Conservation (phyloP, 2,113 vertebrate species). For the Rhipidura dahli region DNA sequence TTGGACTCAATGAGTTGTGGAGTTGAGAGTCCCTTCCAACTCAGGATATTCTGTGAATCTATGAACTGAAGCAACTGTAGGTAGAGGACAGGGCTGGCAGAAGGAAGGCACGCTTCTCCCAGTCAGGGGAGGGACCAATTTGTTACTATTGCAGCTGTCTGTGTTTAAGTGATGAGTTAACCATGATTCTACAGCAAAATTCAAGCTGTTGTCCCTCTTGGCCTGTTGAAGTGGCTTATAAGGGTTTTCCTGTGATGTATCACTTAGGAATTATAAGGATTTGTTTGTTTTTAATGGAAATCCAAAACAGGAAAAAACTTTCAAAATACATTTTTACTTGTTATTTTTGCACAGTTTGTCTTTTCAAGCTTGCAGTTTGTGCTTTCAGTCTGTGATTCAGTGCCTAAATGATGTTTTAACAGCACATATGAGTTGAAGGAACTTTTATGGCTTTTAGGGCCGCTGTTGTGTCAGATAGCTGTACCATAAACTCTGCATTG, state of each 20-base stretch:
- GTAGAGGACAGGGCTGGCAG: neutral
- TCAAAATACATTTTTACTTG: neutral
- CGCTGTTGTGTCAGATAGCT: accelerated
- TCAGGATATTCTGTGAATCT: neutral
- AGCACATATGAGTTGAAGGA: neutral
- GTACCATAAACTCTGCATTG: neutral
- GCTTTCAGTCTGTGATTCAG: neutral
- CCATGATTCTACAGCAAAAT: neutral
- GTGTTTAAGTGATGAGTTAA: neutral
- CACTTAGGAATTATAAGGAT: neutral
- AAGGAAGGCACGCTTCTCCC: neutral
- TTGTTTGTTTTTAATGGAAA: neutral
- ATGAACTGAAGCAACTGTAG: neutral
- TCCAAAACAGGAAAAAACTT: neutral
- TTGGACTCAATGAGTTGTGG: neutral
- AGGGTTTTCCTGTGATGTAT: neutral
- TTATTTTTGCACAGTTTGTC: neutral
- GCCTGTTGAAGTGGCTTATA: neutral
- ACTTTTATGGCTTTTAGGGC: neutral
- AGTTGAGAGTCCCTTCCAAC: neutral
- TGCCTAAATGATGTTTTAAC: neutral
- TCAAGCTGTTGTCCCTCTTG: neutral
- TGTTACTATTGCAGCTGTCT: neutral
- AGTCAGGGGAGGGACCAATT: neutral
- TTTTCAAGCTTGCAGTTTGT: neutral